Evolutionary conservation across 1,140 invertebrate genomes (phyloP).

Genomic region (Bemisia tabaci): DNA sequence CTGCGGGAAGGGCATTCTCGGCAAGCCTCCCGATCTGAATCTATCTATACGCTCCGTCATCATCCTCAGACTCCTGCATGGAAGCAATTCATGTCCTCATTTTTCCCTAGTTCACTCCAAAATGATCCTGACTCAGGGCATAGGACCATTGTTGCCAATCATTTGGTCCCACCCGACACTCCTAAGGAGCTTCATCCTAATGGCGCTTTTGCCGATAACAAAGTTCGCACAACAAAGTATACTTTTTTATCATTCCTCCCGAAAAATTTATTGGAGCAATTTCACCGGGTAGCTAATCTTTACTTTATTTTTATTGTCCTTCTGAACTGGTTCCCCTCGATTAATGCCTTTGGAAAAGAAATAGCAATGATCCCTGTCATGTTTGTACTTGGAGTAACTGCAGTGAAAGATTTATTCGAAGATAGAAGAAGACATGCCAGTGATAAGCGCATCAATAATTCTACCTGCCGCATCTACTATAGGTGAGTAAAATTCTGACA

Average conservation of each 20-base stretch:
- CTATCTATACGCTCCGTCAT: slow-evolving; percentile 71
- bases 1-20: slow-evolving; percentile 36
- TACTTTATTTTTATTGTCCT: slow-evolving; percentile 97
- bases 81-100: slow-evolving; percentile 45
- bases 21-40: slow-evolving; percentile 58
- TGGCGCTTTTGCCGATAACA: slow-evolving; percentile 55
- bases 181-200: slow-evolving; percentile 71
- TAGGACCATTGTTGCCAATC: slow-evolving; percentile 56
- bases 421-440: slow-evolving; percentile 77
- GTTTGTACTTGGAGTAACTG: slow-evolving; percentile 92
- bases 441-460: slow-evolving; percentile 88
- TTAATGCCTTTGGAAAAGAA: slow-evolving; percentile 93
- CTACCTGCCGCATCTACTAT: slow-evolving; percentile 77
- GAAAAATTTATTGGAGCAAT: slow-evolving; percentile 94
- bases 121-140: slow-evolving; percentile 35
- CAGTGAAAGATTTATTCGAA: slow-evolving; percentile 93
- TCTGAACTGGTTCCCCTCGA: slow-evolving; percentile 84
- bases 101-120: slow-evolving; percentile 35
- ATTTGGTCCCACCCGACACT: slow-evolving; percentile 54
- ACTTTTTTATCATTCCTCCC: slow-evolving; percentile 86
- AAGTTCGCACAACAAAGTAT: slow-evolving; percentile 90
- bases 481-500: slow-evolving; percentile 54
- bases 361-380: slow-evolving; percentile 87
- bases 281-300: slow-evolving; percentile 92
- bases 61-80: slow-evolving; percentile 51